phyloP scores from a whole-genome alignment of 2,113 vertebrate species.

The Gulo gulo region DNA sequence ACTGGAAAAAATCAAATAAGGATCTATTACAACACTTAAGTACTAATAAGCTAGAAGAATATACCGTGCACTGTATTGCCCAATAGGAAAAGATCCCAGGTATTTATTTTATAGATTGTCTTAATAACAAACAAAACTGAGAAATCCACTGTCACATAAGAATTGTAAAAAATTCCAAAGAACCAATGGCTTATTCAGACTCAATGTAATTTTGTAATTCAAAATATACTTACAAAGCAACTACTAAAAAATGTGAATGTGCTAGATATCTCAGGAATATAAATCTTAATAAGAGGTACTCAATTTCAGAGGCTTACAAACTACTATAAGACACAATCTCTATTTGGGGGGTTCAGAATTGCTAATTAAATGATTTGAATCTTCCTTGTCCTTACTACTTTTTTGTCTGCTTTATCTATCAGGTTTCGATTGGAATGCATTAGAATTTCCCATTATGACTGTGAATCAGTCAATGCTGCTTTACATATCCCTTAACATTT shows the following conservation, averaged over 20 bases:
- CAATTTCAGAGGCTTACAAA: background rate
- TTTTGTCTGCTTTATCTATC: background rate
- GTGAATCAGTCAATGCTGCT: background rate
- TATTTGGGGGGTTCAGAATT: background rate
- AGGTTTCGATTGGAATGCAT: background rate
- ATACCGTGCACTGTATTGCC: background rate
- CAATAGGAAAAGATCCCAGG: background rate
- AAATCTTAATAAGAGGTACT: background rate
- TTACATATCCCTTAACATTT: background rate
- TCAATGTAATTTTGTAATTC: background rate
- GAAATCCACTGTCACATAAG: background rate
- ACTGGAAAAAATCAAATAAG: constrained; percentile 5
- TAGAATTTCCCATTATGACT: background rate
- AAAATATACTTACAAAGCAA: background rate
- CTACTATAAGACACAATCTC: background rate
- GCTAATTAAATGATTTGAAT: background rate
- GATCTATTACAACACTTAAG: background rate
- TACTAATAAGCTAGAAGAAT: constrained; percentile 3
- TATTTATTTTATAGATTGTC: background rate
- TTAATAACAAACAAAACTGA: background rate
- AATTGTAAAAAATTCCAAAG: background rate
- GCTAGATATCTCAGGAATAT: background rate
- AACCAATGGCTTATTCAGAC: background rate
- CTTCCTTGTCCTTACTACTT: background rate
- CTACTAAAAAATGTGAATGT: background rate